phyloP scores from a whole-genome alignment of 1,140 invertebrate genomes.

The Zeugodacus cucurbitae region DNA sequence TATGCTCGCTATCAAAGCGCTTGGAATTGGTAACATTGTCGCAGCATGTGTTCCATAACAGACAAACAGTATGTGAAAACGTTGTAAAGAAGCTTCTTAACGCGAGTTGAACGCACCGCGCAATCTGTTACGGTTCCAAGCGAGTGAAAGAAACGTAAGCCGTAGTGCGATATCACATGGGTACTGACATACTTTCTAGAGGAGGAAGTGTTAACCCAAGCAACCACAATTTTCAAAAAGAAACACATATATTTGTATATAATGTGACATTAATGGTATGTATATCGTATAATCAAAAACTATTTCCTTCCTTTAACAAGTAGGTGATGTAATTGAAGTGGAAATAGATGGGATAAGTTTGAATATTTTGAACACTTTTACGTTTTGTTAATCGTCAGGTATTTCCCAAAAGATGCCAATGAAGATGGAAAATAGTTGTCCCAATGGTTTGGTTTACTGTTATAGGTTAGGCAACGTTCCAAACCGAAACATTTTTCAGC shows the following conservation, averaged over 20 bases:
- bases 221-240: background rate
- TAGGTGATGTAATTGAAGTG: too few species aligned
- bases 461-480: background rate
- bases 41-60: slow-evolving; percentile 62
- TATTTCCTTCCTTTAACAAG: too few species aligned
- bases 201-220: background rate
- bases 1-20: background rate
- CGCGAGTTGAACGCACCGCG: slow-evolving; percentile 53
- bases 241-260: background rate
- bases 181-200: background rate
- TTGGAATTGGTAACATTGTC: slow-evolving; percentile 36
- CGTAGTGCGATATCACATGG: background rate
- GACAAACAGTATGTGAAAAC: slow-evolving; percentile 42
- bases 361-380: too few species aligned
- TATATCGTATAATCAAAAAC: too few species aligned
- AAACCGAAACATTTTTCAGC: background rate
- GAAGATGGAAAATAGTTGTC: too few species aligned
- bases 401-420: too few species aligned
- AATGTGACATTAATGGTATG: too few species aligned
- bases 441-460: background rate
- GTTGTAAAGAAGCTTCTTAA: slow-evolving; percentile 50
- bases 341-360: too few species aligned
- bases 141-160: background rate
- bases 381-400: too few species aligned
- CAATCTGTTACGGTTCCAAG: slow-evolving; percentile 56